phyloP scores from a whole-genome alignment of 2,797 vertebrate genomes.

The Aulostomus chinensis region DNA sequence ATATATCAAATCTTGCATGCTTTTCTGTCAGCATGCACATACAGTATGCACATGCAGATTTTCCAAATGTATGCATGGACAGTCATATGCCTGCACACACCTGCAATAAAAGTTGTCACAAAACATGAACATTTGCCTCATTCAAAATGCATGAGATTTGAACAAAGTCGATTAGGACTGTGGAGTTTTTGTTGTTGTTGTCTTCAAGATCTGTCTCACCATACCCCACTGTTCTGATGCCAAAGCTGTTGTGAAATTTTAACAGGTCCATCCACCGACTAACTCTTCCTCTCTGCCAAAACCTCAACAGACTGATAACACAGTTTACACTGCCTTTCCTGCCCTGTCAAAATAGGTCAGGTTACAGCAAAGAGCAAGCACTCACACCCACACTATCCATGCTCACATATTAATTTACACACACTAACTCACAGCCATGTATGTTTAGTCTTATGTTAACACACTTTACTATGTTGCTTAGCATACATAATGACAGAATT shows the following conservation, averaged over 20 bases:
- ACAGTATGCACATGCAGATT: background rate
- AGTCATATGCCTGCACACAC: background rate
- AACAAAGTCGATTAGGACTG: constrained; percentile 43
- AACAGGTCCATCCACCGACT: constrained; percentile 77
- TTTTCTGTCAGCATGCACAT: background rate
- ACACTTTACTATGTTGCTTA: constrained; percentile 2
- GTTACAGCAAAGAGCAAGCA: constrained; percentile 66
- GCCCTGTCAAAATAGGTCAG: constrained; percentile 73
- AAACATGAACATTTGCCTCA: constrained; percentile 1
- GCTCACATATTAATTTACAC: constrained; percentile 11
- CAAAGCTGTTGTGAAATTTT: constrained; percentile 71
- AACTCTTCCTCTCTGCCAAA: constrained; percentile 52
- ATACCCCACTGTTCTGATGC: constrained; percentile 37
- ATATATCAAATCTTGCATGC: constrained; percentile 14
- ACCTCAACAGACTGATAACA: constrained; percentile 74
- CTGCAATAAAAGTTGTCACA: constrained; percentile 4
- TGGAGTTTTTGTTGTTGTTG: constrained; percentile 29
- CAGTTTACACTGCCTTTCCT: constrained; percentile 75
- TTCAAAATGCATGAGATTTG: constrained; percentile 23
- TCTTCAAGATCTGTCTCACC: constrained; percentile 58
- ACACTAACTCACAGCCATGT: constrained; percentile 13
- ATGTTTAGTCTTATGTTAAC: constrained; percentile 20
- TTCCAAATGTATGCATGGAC: background rate
- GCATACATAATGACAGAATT: background rate
- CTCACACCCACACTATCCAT: constrained; percentile 34